phyloP scores from a whole-genome alignment of 2,797 vertebrate species.

The Mormyrops attenuatus region DNA sequence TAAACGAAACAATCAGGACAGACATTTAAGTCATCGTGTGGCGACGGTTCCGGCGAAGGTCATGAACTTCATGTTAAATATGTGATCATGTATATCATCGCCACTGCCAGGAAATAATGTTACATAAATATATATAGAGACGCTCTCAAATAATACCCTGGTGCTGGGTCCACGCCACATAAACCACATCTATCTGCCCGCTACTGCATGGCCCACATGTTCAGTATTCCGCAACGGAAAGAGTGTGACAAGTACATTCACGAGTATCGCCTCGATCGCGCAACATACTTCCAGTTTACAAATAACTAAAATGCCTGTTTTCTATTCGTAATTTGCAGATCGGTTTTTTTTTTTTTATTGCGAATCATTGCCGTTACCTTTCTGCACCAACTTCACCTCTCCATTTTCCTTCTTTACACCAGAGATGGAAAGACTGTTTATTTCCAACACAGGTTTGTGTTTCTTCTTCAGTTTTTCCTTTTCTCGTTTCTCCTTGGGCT shows the following conservation, averaged over 20 bases:
- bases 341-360: neutral
- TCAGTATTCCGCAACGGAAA: slow-evolving; percentile 16
- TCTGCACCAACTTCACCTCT: slow-evolving; percentile 64
- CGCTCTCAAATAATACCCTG: neutral
- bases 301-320: neutral
- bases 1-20: neutral
- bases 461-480: slow-evolving; percentile 71
- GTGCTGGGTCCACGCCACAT: neutral
- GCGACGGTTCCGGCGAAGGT: neutral
- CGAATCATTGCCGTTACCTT: slow-evolving; percentile 63
- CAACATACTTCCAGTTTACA: neutral
- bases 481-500: slow-evolving; percentile 70
- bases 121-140: neutral
- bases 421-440: slow-evolving; percentile 54
- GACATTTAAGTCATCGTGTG: neutral
- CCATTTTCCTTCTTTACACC: slow-evolving; percentile 76
- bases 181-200: neutral
- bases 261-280: neutral
- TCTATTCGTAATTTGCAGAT: neutral
- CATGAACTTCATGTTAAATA: neutral
- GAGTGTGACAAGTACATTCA: slow-evolving; percentile 2
- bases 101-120: neutral
- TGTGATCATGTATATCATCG: neutral
- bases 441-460: slow-evolving; percentile 59
- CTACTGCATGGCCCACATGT: slow-evolving; percentile 25